phyloP scores from a whole-genome alignment of 1,140 invertebrate species.

The Magallana ariakensis region DNA sequence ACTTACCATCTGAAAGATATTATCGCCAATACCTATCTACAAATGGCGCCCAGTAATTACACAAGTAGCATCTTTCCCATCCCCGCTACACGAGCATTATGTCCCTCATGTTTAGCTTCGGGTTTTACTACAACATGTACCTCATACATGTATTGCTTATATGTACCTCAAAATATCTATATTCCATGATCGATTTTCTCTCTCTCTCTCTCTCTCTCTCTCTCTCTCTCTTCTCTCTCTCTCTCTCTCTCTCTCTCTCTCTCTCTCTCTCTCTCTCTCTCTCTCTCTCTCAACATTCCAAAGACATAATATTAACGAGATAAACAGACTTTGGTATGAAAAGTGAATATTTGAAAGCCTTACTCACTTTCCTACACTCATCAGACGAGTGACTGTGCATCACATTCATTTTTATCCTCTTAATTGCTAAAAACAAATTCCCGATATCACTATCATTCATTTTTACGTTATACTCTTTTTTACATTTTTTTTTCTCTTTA shows the following conservation, averaged over 20 bases:
- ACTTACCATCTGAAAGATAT: conserved; percentile 34
- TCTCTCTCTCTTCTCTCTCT: conserved; percentile 15
- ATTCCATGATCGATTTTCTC: no score
- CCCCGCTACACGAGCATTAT: not conserved
- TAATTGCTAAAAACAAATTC: not conserved
- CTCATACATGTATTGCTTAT: not conserved
- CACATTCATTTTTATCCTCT: not conserved
- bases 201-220: no score
- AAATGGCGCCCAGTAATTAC: conserved; percentile 37
- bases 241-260: not conserved
- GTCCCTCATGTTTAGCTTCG: not conserved
- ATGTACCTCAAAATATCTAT: no score
- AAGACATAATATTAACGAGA: not conserved
- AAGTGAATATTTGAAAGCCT: not conserved
- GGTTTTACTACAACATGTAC: not conserved
- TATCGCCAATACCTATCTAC: conserved; percentile 33
- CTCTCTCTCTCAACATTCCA: conserved; percentile 15
- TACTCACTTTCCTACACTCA: conserved; percentile 10
- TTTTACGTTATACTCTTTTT: not conserved
- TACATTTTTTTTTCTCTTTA: not conserved
- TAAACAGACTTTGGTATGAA: not conserved
- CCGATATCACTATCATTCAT: not conserved
- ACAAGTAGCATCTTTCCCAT: conserved; percentile 1
- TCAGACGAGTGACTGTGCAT: not conserved
- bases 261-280: conserved; percentile 9